Conservation (phyloP, 2,113 vertebrate genomes). For the Myocastor coypus region DNA sequence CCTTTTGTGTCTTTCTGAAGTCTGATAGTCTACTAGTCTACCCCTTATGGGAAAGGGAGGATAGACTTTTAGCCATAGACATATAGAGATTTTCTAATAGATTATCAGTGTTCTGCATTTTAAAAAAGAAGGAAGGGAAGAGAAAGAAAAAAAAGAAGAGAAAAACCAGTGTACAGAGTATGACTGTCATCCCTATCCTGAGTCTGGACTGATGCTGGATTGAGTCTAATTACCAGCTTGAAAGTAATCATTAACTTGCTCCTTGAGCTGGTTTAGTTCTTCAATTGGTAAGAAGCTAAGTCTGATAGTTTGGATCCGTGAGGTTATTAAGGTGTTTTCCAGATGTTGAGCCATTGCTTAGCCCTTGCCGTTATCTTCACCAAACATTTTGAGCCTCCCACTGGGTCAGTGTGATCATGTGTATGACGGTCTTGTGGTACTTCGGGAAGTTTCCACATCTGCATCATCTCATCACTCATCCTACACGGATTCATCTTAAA, state of each 20-base stretch:
- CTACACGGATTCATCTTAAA: background rate
- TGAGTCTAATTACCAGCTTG: background rate
- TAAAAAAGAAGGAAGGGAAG: background rate
- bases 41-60: background rate
- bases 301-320: background rate
- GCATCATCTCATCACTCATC: background rate
- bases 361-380: background rate
- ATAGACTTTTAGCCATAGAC: background rate
- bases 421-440: background rate
- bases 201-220: background rate
- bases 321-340: slow-evolving; percentile 2
- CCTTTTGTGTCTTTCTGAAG: slow-evolving; percentile 17
- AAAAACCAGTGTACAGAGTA: background rate
- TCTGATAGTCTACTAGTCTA: background rate
- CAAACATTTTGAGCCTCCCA: background rate
- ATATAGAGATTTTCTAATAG: slow-evolving; percentile 15
- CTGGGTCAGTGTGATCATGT: background rate
- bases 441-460: background rate
- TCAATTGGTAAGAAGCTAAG: background rate
- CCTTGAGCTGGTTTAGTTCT: background rate
- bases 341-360: background rate
- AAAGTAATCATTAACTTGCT: background rate
- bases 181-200: background rate
- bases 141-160: too few species aligned
- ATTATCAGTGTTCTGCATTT: slow-evolving; percentile 16